Base-by-base conservation (phyloP, 2,113 vertebrate genomes). In the Pelecanoides urinatrix region DNA sequence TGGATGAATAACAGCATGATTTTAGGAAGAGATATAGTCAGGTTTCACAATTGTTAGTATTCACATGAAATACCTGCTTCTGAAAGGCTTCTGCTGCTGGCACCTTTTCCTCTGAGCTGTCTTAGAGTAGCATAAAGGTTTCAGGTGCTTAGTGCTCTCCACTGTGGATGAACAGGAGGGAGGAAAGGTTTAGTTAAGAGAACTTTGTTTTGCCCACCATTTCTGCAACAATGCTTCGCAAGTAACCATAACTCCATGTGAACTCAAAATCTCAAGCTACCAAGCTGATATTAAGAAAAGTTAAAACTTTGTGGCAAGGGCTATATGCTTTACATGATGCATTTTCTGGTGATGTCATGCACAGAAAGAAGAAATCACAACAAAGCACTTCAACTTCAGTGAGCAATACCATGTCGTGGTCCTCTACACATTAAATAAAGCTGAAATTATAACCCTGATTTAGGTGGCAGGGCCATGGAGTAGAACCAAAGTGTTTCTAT, bases 381-480 rank as follows among this genome's bases (percentile, higher is more conserved):
- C 42, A 73, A 63, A 74, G 25, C 13, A 34, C 7, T 47, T 74
- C 1, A 7, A 40, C 21, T 8, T 70, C 21, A 58, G 25, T 42
- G 44, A 58, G 36, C 0, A 0, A n/a, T 34, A 22, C 3, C 26
- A 22, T 20, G 11, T 42, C 2, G 1, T 34, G 8, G 8, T 59
- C 9, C 30, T 74, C 58, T 34, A 42, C 53, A 17, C 0, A 0
- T 38, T 49, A 26, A 65, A 16, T 58, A 42, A 68, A 58, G 11
- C 18, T 71, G n/a, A 75, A 88, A 80, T 75, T 16, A 14, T 59
- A 61, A 23, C 18, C 25, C 13, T 74, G 6, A 2, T 47, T 32
- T 19, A 34, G 10, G 18, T 58, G 29, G 21, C 18, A 74, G 36
- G 56, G 9, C 11, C 15, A 52, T 13, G 34, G 29, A 32, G 15